These are phyloP conservation scores for Limnephilus marmoratus DNA, from an alignment of 2,888 invertebrate species.

Conservation along the genomic window DNA sequence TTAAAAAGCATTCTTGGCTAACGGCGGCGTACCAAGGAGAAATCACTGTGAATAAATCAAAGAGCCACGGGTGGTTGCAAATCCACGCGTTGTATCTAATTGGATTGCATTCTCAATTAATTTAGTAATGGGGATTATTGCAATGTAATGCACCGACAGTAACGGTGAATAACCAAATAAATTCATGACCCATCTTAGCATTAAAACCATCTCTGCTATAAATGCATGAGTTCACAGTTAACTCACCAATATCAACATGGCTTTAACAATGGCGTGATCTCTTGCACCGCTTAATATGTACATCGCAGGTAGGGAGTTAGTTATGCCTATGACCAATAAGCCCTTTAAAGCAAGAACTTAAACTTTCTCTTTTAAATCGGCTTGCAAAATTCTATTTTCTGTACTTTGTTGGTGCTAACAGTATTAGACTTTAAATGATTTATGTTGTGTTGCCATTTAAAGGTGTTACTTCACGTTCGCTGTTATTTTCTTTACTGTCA, in stretches of 20 bases:
- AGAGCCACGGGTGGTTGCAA: conserved; percentile 7
- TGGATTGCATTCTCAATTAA: conserved; percentile 11
- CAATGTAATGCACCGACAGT: background rate
- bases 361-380: conserved; percentile 47
- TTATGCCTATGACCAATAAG: background rate
- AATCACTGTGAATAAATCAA: conserved; percentile 29
- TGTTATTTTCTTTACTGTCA: background rate
- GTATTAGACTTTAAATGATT: background rate
- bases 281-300: background rate
- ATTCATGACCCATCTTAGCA: background rate
- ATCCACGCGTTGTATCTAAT: conserved; percentile 12
- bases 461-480: background rate
- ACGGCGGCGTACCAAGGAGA: conserved; percentile 24
- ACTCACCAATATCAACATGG: background rate
- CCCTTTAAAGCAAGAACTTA: background rate
- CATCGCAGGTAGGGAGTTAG: no score
- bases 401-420: background rate
- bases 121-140: conserved; percentile 11
- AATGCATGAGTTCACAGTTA: background rate
- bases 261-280: conserved; percentile 2
- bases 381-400: conserved; percentile 12
- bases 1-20: conserved; percentile 16
- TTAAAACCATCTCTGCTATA: background rate
- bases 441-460: background rate
- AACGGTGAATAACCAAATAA: background rate